A percentile compares a stretch with the other conserved stretches of the same genome.
Conservation (phyloP, 2,113 vertebrate species). For the Tinamus guttatus region DNA sequence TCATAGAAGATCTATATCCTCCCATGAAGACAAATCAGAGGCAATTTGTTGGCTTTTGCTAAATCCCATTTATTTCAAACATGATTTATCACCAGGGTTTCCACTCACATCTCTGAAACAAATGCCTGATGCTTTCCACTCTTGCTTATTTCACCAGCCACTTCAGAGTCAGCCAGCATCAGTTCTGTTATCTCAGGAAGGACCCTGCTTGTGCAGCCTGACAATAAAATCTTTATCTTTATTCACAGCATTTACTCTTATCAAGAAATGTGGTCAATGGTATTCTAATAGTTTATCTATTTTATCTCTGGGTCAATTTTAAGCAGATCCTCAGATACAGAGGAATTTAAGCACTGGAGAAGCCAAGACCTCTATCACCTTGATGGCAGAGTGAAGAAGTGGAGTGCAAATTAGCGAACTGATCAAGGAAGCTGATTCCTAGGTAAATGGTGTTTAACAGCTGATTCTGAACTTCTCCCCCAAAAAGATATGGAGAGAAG, state of each 20-base stretch:
- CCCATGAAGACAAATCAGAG: constrained; percentile 14
- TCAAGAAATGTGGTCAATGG: constrained; percentile 42
- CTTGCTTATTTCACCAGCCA: constrained; percentile 38
- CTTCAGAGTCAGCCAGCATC: constrained; percentile 29
- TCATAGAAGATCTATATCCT: not conserved
- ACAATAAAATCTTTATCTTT: constrained; percentile 67
- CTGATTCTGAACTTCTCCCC: not conserved
- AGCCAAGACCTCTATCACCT: not conserved
- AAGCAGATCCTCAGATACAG: constrained; percentile 15
- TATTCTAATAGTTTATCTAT: constrained; percentile 29
- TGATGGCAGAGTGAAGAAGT: not conserved
- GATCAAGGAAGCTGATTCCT: not conserved
- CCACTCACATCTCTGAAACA: constrained; percentile 21
- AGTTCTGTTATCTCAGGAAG: constrained; percentile 29
- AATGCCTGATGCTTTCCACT: not conserved
- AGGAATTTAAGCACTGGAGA: not conserved
- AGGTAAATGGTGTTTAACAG: not conserved
- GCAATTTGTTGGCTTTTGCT: not conserved
- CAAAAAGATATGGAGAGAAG: not conserved
- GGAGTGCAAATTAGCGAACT: not conserved
- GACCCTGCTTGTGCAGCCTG: constrained; percentile 32
- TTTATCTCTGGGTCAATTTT: constrained; percentile 31
- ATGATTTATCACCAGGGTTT: not conserved
- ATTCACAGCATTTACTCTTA: constrained; percentile 58
- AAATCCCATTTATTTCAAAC: constrained; percentile 40